Evolutionary conservation across 2,797 vertebrate genomes (phyloP).

Genomic region (Alosa sapidissima): DNA sequence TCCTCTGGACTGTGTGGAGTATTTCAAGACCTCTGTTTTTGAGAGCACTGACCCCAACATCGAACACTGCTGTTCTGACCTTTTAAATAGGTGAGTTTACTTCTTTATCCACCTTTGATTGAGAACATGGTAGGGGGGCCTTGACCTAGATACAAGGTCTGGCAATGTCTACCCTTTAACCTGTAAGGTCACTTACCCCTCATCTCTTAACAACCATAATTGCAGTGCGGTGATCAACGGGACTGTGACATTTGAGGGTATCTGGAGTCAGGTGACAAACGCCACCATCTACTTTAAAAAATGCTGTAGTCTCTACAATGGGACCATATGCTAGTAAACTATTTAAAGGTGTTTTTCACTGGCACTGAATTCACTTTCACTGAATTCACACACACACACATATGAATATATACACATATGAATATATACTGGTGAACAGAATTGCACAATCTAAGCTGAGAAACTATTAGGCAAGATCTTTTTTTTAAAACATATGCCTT

Average conservation of each 20-base stretch:
- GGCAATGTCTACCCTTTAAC: neutral
- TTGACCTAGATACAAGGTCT: neutral
- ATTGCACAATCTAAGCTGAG: neutral
- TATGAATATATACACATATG: no score
- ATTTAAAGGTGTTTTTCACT: neutral
- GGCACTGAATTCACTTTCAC: no score
- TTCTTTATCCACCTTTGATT: neutral
- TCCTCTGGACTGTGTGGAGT: slow-evolving; percentile 67
- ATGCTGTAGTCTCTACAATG: slow-evolving; percentile 79
- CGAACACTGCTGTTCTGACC: slow-evolving; percentile 79
- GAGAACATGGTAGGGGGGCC: neutral
- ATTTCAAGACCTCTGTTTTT: slow-evolving; percentile 69
- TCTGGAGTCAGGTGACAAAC: slow-evolving; percentile 66
- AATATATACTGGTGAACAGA: neutral
- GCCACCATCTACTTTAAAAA: slow-evolving; percentile 58
- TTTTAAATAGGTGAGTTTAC: slow-evolving; percentile 77
- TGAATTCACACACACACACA: no score
- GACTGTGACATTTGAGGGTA: slow-evolving; percentile 69
- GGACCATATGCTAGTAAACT: slow-evolving; percentile 51
- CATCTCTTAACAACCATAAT: slow-evolving; percentile 51
- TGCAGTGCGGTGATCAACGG: slow-evolving; percentile 70
- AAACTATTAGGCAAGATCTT: neutral
- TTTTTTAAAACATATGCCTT: neutral
- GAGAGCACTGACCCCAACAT: slow-evolving; percentile 64
- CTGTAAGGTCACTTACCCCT: neutral